A percentile compares a stretch with the other conserved stretches of the same genome.
Conservation (phyloP, 2,797 vertebrate species). For the Lutjanus campechanus region DNA sequence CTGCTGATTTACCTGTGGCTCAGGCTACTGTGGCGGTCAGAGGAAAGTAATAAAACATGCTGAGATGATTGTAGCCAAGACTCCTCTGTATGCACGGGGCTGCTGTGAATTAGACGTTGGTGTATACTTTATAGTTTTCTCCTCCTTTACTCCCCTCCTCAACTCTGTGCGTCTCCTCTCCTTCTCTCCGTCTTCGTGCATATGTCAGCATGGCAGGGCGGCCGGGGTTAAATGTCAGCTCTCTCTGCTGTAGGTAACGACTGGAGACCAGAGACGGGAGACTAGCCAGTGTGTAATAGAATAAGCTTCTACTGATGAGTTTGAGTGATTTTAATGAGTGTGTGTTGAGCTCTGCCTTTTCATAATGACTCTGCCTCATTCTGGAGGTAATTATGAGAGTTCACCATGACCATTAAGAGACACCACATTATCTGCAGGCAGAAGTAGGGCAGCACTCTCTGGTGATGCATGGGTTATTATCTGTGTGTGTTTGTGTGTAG, state of each 20-base stretch:
- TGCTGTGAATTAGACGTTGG: constrained; percentile 9
- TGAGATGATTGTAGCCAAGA: constrained; percentile 19
- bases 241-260: constrained; percentile 47
- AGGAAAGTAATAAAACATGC: constrained; percentile 55
- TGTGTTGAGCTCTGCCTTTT: constrained; percentile 66
- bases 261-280: constrained; percentile 31
- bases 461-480: constrained; percentile 70
- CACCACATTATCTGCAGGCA: constrained; percentile 76
- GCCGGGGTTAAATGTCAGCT: constrained; percentile 55
- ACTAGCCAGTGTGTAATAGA: constrained; percentile 58
- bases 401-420: constrained; percentile 78
- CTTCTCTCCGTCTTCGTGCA: neutral
- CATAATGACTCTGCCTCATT: constrained; percentile 73
- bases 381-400: constrained; percentile 77
- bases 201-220: neutral
- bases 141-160: constrained; percentile 15
- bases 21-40: constrained; percentile 36
- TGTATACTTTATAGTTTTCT: constrained; percentile 10
- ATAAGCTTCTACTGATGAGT: constrained; percentile 70
- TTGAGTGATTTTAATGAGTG: constrained; percentile 75
- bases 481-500: constrained; percentile 39
- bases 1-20: constrained; percentile 70
- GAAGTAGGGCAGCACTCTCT: constrained; percentile 74
- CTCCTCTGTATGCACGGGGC: constrained; percentile 31
- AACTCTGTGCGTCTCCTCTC: constrained; percentile 13